A percentile compares a stretch with the other conserved stretches of the same genome.
phyloP scores from a whole-genome alignment of 2,113 vertebrate species.

The Strix aluco region DNA sequence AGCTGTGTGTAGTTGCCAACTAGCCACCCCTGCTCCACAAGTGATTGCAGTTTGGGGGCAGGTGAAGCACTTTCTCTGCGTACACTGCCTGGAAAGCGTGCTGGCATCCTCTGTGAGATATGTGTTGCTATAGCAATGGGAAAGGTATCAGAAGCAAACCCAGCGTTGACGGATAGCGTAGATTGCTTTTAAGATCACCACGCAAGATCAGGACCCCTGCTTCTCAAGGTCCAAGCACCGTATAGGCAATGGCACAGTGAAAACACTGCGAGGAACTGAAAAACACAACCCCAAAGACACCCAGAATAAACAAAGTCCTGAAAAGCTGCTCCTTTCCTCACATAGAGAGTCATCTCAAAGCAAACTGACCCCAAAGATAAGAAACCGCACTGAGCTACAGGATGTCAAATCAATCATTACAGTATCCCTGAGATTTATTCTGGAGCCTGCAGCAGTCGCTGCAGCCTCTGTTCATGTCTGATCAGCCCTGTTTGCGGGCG shows the following conservation, averaged over 20 bases:
- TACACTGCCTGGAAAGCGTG: not conserved
- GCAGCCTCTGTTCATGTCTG: not conserved
- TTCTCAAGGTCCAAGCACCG: not conserved
- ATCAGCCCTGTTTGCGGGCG: not conserved
- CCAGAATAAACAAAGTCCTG: not conserved
- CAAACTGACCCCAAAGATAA: not conserved
- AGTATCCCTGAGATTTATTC: not conserved
- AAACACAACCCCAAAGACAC: not conserved
- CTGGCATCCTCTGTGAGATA: not conserved
- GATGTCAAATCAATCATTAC: not conserved
- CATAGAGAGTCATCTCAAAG: not conserved
- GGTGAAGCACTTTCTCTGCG: not conserved
- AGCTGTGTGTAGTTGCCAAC: not conserved
- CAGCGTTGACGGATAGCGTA: not conserved
- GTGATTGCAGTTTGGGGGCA: not conserved
- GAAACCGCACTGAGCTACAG: not conserved
- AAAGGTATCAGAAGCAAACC: not conserved
- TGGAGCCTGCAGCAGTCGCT: not conserved
- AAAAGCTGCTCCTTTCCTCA: not conserved
- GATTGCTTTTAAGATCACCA: not conserved
- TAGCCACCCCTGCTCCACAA: not conserved
- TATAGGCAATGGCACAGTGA: not conserved
- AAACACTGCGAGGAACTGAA: not conserved
- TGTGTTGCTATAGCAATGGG: constrained; percentile 55
- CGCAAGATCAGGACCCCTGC: not conserved